Evolutionary conservation across 2,888 invertebrate genomes (phyloP), one percentile per base, ranked within the genome.

Genomic region (Netelia melanura): DNA sequence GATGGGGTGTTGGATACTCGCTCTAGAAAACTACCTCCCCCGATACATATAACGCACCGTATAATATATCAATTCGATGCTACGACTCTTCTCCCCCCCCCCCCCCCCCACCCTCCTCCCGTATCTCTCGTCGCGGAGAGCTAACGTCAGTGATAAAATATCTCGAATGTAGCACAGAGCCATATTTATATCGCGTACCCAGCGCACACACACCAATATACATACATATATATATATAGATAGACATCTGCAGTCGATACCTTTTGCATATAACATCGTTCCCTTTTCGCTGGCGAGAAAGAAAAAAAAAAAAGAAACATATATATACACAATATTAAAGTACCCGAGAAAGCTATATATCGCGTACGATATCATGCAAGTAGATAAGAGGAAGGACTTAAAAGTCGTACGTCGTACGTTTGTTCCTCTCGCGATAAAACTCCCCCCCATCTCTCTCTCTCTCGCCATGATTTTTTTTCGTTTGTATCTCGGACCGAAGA

Each of bases 121-220:
- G 43, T 84, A 81, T 84, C 84, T 71, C 67, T 11, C 21, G 61
- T 38, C 54, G 30, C 38, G 38, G 38, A 38, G 58, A 64, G 70
- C 76, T 72, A 74, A 74, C 58, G 65, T 62, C 62, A 65, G 68
- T 84, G 81, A 84, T 84, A 84, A 84, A 84, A 84, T 74, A 81
- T 84, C 72, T 67, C 64, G 72, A 68, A 64, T 74, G 70, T 48
- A 43, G 56, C 48, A 23, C 65, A 21, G 9, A 70, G 75, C 17
- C n/a, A 67, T 56, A 64, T 64, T 72, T 21, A 72, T 58, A 84
- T 81, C 72, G 52, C n/a, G 17, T 23, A 58, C 23, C 21, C 21
- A 58, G 10, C 8, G 6, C 38, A 38, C 38, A 38, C 8, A 38
- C 38, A 38, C 38, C 6, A 38, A 38, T 38, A 38, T 38, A 38